Evolutionary conservation across 2,888 invertebrate genomes (phyloP), one percentile per base, ranked within the genome.

Genomic region (Limenitis arthemis): DNA sequence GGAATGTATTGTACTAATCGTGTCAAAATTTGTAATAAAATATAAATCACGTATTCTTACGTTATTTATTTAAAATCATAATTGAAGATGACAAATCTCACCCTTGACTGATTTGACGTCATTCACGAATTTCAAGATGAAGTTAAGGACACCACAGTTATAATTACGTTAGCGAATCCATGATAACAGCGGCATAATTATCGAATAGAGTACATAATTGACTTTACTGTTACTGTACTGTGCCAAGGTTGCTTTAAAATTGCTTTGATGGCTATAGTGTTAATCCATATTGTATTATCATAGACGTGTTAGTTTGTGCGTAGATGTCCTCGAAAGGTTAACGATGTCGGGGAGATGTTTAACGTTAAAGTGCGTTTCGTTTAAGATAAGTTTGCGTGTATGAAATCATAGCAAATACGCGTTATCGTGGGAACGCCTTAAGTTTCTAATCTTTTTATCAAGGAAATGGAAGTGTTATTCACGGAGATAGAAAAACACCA

Each of bases 131-230:
- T 41, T 46, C 31, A 44, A 44, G 39, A 51, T 28, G 33, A 47
- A 32, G 28, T 50, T 44, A 31, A 29, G 34, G 39, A 51, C 38
- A 20, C 31, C 39, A 40, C 40, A 31, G 53, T 51, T 49, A 60
- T 66, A 61, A 67, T 67, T 54, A 55, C 52, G 58, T 66, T 68
- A 64, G 64, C 60, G 50, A 54, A 51, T 52, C 50, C 55, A 56
- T 66, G 69, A 67, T 72, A 70, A 71, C 62, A 68, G 42, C 54
- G 52, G 59, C 66, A 63, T 61, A 66, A 69, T 73, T 69, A 72
- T 67, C 70, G 47, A 42, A 11, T 33, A 4, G 47, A 42, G 33
- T 28, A 44, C 34, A 36, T 39, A 43, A 47, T 65, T 62, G 49
- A 53, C 30, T 29, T 39, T 8, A 12, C 31, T 11, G 30, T 46